Base-by-base conservation (phyloP, 2,888 invertebrate genomes). In the Cheilosia impressa region DNA sequence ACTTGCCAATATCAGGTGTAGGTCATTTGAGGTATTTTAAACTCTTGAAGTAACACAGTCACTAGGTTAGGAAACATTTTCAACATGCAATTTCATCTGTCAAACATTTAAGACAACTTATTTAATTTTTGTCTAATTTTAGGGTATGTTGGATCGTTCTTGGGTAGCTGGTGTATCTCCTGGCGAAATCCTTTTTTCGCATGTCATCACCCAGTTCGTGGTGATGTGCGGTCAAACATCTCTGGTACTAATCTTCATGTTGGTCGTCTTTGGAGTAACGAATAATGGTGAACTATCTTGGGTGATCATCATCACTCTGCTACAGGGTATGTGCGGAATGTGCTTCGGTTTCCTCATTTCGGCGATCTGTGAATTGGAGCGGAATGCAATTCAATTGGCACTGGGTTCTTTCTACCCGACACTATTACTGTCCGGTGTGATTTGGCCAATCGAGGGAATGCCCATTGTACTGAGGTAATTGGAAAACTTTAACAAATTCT, bases 401-500 rank as follows among this genome's bases (percentile, higher is more conserved):
- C 93, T 98, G 19, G 98, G 98, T 58, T 98, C 98, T 55, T 98
- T 98, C 93, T 98, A 98, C 93, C 98, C 98, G 22, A 98, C 98
- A 19, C 94, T 98, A 22, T 93, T 98, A 76, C 94, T 98, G 58
- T 97, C 97, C 89, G 98, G 98, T 73, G 98, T 98, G 47, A 97
- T 98, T 90, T 98, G 98, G 98, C 98, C 98, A 78, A 96, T 98
- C 85, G 98, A 98, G 92, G 98, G 98, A 75, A 98, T 98, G 97
- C 98, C 98, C 2, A 94, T 95, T 89, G 94, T 96, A 78, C 93
- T 98, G 41, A 94, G 96, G 89, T 92, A 78, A 88, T 89, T 84
- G 17, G 19, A 0, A 1, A 10, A 13, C 0, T 9, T 24, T 1
- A 1, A 19, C 10, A 22, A 19, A 57, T 17, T 7, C 24, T 10